Base-by-base conservation (phyloP, 2,113 vertebrate species). In the Phasianus colchicus region DNA sequence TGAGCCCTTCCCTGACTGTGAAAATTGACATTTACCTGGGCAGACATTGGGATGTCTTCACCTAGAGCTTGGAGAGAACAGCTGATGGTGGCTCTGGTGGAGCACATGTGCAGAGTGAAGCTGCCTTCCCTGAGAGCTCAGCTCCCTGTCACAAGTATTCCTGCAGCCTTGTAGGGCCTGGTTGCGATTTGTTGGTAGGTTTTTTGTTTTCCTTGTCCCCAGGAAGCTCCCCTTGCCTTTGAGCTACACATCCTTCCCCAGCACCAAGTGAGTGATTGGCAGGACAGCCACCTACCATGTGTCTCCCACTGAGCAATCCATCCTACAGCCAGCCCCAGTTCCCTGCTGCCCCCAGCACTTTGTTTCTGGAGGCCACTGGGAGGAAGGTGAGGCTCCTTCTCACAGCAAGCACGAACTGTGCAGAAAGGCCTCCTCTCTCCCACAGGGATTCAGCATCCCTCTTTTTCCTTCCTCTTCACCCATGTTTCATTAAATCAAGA, bases 61-160 rank as follows among this genome's bases (percentile, higher is more conserved):
- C 9, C 25, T 47, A 38, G 52, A 43, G 36, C 57, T 57, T 69
- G 38, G 18, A 1, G 0, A 67, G 11, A 63, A 29, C 34, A 79
- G 75, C n/a, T 74, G 45, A 11, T 25, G 30, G 13, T 36, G 54
- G 38, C 9, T 30, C 32, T 66, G 58, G 67, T 79, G 32, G 5
- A 81, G 21, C 6, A 10, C 9, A 11, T 1, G 1, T 32, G 30
- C n/a, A n/a, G n/a, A n/a, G n/a, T n/a, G n/a, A n/a, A n/a, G n/a
- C n/a, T n/a, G n/a, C n/a, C n/a, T n/a, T n/a, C n/a, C n/a, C n/a
- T n/a, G n/a, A n/a, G n/a, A n/a, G n/a, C n/a, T n/a, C n/a, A n/a
- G n/a, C n/a, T n/a, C n/a, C n/a, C n/a, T n/a, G n/a, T n/a, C 19
- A 24, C 45, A 29, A 38, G 36, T 13, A 15, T 50, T 40, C 45